These are phyloP conservation scores for Cricetomys ansorgei DNA, from an alignment of 2,113 vertebrate species.

Conservation along the genomic window DNA sequence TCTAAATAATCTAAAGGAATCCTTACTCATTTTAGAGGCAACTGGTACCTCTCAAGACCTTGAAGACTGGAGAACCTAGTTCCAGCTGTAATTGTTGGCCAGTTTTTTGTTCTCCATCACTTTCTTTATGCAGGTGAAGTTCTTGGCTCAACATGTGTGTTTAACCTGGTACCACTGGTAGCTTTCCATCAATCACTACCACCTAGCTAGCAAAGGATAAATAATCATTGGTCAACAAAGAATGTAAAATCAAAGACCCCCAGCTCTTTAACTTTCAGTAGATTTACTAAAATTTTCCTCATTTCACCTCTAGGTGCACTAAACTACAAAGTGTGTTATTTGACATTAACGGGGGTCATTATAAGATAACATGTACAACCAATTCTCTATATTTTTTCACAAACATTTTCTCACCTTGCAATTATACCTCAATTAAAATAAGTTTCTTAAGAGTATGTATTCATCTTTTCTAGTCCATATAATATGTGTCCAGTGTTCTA, in stretches of 20 bases:
- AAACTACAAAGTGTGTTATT: slow-evolving; percentile 31
- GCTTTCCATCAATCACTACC: slow-evolving; percentile 36
- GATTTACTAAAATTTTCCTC: neutral
- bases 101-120: too few relatives aligned
- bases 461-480: slow-evolving; percentile 33
- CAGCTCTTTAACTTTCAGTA: neutral
- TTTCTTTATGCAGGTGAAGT: neutral
- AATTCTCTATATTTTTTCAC: neutral
- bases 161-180: neutral
- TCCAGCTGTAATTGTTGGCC: neutral
- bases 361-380: neutral
- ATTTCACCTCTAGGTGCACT: neutral
- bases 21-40: neutral
- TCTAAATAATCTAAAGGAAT: neutral
- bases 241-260: neutral
- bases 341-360: slow-evolving; percentile 40
- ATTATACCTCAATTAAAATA: slow-evolving; percentile 36
- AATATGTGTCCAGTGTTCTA: neutral
- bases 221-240: slow-evolving; percentile 15
- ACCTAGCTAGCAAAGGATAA: neutral
- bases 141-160: neutral
- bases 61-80: neutral
- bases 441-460: neutral
- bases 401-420: slow-evolving; percentile 47
- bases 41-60: neutral